phyloP scores from a whole-genome alignment of 2,113 vertebrate genomes.

The Phylloscopus whistleri region DNA sequence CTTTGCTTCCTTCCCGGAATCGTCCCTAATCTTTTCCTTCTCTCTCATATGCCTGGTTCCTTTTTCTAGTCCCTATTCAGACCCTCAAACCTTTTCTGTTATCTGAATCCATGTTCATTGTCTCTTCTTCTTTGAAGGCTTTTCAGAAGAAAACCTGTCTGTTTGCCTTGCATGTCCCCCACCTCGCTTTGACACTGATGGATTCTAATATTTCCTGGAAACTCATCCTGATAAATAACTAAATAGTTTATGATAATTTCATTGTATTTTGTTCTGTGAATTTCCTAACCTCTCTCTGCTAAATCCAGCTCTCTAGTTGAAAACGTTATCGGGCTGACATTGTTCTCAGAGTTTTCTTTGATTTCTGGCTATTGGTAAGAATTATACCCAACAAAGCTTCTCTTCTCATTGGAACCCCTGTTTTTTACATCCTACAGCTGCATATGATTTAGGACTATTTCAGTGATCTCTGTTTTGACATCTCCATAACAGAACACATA shows the following conservation, averaged over 20 bases:
- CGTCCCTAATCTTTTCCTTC: background rate
- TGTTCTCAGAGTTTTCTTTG: background rate
- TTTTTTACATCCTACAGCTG: conserved; percentile 28
- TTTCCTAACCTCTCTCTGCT: conserved; percentile 19
- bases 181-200: background rate
- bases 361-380: conserved; percentile 11
- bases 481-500: background rate
- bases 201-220: conserved; percentile 15
- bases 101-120: background rate
- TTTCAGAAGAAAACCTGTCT: background rate
- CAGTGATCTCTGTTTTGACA: background rate
- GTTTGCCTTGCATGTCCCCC: background rate
- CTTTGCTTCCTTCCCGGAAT: background rate
- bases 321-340: background rate
- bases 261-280: background rate
- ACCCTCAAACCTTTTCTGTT: background rate
- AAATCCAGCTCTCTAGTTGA: conserved; percentile 13
- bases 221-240: background rate
- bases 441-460: conserved; percentile 1
- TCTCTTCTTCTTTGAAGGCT: background rate
- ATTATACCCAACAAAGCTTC: background rate
- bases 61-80: background rate
- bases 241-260: background rate
- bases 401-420: background rate
- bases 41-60: background rate